Conservation (phyloP, 2,113 vertebrate species). For the Sander lucioperca region DNA sequence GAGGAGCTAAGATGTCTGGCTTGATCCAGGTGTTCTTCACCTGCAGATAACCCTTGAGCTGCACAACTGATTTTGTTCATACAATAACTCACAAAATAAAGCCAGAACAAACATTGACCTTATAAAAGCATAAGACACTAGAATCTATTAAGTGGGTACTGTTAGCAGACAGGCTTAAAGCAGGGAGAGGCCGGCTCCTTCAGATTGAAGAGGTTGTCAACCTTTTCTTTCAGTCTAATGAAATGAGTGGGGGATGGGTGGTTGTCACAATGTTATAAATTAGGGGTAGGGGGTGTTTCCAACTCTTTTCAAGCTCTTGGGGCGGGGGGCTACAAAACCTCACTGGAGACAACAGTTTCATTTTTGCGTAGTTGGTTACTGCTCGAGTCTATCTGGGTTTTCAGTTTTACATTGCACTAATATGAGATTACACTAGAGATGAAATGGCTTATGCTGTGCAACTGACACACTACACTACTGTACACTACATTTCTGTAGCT, state of each 20-base stretch:
- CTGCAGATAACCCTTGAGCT: conserved; percentile 46
- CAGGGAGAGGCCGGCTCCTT: conserved; percentile 29
- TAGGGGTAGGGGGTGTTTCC: conserved; percentile 62
- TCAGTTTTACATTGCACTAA: conserved; percentile 36
- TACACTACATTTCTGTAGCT: conserved; percentile 29
- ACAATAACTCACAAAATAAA: conserved; percentile 22
- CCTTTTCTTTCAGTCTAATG: conserved; percentile 65
- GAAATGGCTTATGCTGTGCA: conserved; percentile 35
- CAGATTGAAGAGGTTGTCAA: conserved; percentile 66
- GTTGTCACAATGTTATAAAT: conserved; percentile 77
- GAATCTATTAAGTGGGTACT: conserved; percentile 23
- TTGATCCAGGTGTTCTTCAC: conserved; percentile 58
- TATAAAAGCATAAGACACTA: not conserved
- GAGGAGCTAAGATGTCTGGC: conserved; percentile 43
- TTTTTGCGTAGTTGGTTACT: conserved; percentile 25
- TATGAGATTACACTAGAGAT: conserved; percentile 34
- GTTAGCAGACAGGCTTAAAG: conserved; percentile 34
- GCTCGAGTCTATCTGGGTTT: conserved; percentile 52
- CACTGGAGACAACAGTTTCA: conserved; percentile 54
- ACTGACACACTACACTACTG: conserved; percentile 27
- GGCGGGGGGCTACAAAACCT: conserved; percentile 48
- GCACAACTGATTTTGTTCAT: conserved; percentile 14
- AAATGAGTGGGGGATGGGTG: conserved; percentile 74
- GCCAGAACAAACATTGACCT: conserved; percentile 4
- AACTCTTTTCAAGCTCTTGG: conserved; percentile 61